Base-by-base conservation (phyloP, 2,113 vertebrate species). In the Ammodramus savannarum region DNA sequence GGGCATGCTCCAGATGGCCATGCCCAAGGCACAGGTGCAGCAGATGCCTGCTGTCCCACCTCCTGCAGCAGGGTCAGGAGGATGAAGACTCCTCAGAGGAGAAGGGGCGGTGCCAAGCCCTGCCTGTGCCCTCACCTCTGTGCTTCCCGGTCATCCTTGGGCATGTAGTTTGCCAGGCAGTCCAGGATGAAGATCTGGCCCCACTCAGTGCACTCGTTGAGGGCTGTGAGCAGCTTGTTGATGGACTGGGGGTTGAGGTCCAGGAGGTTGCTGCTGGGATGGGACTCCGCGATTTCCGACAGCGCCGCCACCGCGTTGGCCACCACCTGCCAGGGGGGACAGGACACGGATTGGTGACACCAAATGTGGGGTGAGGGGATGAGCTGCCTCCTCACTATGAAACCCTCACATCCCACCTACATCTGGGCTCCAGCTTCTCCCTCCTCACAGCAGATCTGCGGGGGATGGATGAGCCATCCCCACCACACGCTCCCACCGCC, bases 131-230 rank as follows among this genome's bases (percentile, higher is more conserved):
- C 79, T 98, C 92, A 99, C 99, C 99, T 99, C 97, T 99, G 99
- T 65, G 99, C 99, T 95, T 99, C 99, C 5, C 99, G 98, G 96
- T 99, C 99, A 21, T 99, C 99, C 52, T 99, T 99, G 57, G 99
- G 99, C 13, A 98, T 99, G 96, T 99, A 99, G 98, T 99, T 99
- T 29, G 99, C 99, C 97, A 99, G 97, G 92, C 99, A 99, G 97
- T 99, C 99, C 31, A 99, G 98, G 95, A 99, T 99, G 96, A 99
- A 99, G 97, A 99, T 99, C 98, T 99, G 99, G 32, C 99, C 99
- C 99, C 99, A 99, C 96, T 99, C 99, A 0, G 99, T 99, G 85
- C 99, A 99, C 96, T 99, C 99, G 1, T 99, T 99, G 72, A 99
- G 98, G 95, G 99, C 99, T 0, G 99, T 99, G 80, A 99, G 97